Conservation (phyloP, 2,797 vertebrate genomes). For the Danio kyathit region DNA sequence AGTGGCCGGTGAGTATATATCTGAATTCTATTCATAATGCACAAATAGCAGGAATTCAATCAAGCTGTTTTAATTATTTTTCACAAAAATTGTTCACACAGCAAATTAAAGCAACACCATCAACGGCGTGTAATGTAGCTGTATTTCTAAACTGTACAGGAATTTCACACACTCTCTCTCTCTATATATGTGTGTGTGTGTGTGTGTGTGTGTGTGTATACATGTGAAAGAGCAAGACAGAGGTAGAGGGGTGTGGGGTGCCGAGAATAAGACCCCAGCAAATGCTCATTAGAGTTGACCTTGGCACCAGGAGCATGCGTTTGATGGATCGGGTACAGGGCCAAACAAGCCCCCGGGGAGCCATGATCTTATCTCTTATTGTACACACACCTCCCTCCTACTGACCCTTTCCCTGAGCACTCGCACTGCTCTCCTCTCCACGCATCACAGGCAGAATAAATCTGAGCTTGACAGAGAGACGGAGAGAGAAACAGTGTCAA, state of each 20-base stretch:
- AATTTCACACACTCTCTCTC: conserved; percentile 39
- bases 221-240: conserved; percentile 46
- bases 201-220: conserved; percentile 63
- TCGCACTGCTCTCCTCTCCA: conserved; percentile 77
- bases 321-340: conserved; percentile 94
- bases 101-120: neutral
- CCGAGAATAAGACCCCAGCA: conserved; percentile 85
- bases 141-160: conserved; percentile 63
- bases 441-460: conserved; percentile 91
- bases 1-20: no score
- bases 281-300: conserved; percentile 98
- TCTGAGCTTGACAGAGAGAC: conserved; percentile 87
- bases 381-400: conserved; percentile 84
- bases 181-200: conserved; percentile 66
- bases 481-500: conserved; percentile 25
- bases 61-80: neutral
- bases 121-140: neutral
- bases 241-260: conserved; percentile 63
- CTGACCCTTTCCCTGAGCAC: conserved; percentile 66
- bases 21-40: no score
- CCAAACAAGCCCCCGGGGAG: conserved; percentile 90
- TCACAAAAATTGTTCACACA: neutral
- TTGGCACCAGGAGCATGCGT: conserved; percentile 87
- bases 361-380: conserved; percentile 92
- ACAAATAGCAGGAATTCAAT: neutral